Evolutionary conservation across 2,797 vertebrate genomes (phyloP).

Genomic region (Graptemys geographica): DNA sequence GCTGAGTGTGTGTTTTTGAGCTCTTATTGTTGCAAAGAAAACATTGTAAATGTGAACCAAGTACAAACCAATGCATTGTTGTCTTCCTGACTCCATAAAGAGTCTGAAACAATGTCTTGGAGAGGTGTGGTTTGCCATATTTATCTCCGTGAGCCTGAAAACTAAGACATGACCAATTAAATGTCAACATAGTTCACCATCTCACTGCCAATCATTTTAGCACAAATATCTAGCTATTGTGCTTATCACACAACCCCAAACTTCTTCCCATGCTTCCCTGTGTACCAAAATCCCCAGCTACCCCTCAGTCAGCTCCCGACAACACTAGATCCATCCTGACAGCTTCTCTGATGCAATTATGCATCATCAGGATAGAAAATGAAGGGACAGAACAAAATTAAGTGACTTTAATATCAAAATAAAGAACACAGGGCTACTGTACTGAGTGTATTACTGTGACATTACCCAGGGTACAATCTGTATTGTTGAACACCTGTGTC

Average conservation of each 20-base stretch:
- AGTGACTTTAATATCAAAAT: not conserved
- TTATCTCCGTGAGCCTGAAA: not conserved
- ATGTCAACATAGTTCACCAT: not conserved
- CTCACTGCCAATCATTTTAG: not conserved
- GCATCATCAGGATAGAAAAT: not conserved
- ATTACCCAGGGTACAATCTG: too few species aligned
- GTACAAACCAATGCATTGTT: not conserved
- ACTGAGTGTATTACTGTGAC: not conserved
- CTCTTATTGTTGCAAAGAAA: not conserved
- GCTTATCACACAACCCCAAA: rapidly evolving
- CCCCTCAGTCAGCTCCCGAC: not conserved
- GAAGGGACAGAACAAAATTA: not conserved
- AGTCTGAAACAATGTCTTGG: not conserved
- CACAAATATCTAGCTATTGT: not conserved
- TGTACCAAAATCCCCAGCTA: not conserved
- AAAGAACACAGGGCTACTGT: not conserved
- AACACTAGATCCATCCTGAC: not conserved
- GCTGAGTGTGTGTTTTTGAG: not conserved
- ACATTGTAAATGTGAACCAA: not conserved
- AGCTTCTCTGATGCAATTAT: not conserved
- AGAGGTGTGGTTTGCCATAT: not conserved
- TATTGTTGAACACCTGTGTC: too few species aligned
- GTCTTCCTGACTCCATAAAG: not conserved
- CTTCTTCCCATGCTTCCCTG: not conserved
- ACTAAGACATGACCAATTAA: not conserved